Evolutionary conservation across 1,140 invertebrate genomes (phyloP).

Genomic region (Epicauta chinensis): DNA sequence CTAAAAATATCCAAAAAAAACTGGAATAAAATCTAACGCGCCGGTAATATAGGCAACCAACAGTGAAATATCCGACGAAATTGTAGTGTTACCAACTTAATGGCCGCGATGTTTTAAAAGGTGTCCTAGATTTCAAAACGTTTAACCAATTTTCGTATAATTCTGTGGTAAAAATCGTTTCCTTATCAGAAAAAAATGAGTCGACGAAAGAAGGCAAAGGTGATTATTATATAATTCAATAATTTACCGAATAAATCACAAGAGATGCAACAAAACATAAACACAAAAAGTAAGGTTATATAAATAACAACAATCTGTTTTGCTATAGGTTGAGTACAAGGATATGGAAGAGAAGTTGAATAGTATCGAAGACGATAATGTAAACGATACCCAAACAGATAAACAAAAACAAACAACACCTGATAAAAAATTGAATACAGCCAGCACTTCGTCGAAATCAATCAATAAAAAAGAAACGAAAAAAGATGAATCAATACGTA

Average conservation of each 20-base stretch:
- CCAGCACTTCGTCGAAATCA: constrained; percentile 41
- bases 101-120: too few species aligned
- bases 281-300: constrained; percentile 23
- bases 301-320: constrained; percentile 41
- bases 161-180: too few species aligned
- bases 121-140: too few species aligned
- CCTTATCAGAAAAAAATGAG: constrained; percentile 48
- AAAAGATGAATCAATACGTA: constrained; percentile 48
- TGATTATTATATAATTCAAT: constrained; percentile 28
- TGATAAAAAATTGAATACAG: constrained; percentile 39
- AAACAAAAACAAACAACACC: constrained; percentile 51
- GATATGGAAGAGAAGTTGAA: constrained; percentile 64
- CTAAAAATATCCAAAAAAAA: too few species aligned
- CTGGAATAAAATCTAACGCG: too few species aligned
- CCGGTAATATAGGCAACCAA: too few species aligned
- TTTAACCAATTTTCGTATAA: neutral
- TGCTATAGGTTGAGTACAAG: constrained; percentile 56
- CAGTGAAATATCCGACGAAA: too few species aligned
- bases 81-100: too few species aligned
- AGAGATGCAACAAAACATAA: neutral
- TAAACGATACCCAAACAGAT: constrained; percentile 57
- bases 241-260: neutral
- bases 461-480: constrained; percentile 40
- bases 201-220: constrained; percentile 59
- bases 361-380: constrained; percentile 55